Percentiles rank a stretch among this genome's conserved stretches.
Conservation (phyloP, 2,888 invertebrate genomes). For the Pyrochroa serraticornis region DNA sequence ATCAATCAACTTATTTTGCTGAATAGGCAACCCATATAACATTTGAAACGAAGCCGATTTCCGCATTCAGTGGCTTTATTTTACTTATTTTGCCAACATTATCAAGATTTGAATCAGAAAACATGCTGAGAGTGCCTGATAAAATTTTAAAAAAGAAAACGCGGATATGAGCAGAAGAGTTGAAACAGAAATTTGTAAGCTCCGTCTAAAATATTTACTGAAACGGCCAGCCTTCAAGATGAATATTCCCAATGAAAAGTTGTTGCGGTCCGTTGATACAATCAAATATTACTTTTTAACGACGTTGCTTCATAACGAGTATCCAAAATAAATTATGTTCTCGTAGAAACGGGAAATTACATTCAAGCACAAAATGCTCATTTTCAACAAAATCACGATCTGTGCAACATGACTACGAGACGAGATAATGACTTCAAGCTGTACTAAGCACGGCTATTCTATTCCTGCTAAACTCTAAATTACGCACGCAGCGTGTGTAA, state of each 20-base stretch:
- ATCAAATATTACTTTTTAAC: slow-evolving; percentile 9
- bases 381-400: slow-evolving; percentile 5
- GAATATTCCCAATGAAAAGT: not conserved
- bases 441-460: slow-evolving; percentile 1
- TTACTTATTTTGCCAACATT: too few relatives aligned
- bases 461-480: not conserved
- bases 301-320: slow-evolving; percentile 2
- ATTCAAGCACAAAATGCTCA: slow-evolving; percentile 2
- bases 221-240: too few relatives aligned
- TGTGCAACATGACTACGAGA: not conserved
- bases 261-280: slow-evolving; percentile 2
- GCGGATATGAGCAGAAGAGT: too few relatives aligned
- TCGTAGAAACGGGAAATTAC: slow-evolving; percentile 1
- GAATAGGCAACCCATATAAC: slow-evolving; percentile 3
- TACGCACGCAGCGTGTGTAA: slow-evolving; percentile 1
- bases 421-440: not conserved
- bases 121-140: too few relatives aligned
- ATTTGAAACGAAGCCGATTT: not conserved
- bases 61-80: too few relatives aligned
- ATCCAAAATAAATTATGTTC: slow-evolving; percentile 1
- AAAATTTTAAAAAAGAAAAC: too few relatives aligned
- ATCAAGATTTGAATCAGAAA: too few relatives aligned
- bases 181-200: too few relatives aligned
- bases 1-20: slow-evolving; percentile 13
- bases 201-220: too few relatives aligned